Percentiles rank a stretch among this genome's conserved stretches.
Evolutionary conservation across 2,113 vertebrate genomes (phyloP).

Genomic region (Melanocharis versteri): DNA sequence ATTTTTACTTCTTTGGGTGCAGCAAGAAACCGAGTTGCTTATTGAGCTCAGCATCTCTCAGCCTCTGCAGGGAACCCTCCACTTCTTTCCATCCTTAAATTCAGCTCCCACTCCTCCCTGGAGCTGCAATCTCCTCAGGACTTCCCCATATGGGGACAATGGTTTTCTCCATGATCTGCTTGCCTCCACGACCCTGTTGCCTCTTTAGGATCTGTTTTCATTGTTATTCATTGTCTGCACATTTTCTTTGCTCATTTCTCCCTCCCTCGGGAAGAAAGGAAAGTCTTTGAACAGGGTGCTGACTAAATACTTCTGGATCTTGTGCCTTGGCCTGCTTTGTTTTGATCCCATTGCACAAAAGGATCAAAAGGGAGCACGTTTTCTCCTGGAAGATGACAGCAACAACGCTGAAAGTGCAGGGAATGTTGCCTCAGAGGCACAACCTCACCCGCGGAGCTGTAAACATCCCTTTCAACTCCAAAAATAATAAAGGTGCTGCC

Average conservation of each 20-base stretch:
- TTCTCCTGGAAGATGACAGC: neutral
- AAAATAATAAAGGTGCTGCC: neutral
- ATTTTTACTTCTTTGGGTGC: neutral
- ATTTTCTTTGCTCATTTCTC: neutral
- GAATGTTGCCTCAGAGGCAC: neutral
- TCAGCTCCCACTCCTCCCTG: neutral
- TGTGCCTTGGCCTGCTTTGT: neutral
- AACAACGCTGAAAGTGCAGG: neutral
- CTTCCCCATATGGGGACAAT: rapidly evolving
- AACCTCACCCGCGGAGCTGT: neutral
- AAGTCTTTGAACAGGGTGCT: neutral
- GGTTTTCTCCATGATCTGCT: neutral
- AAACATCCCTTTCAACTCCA: conserved; percentile 36
- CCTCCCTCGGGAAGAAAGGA: neutral
- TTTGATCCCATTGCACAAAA: neutral
- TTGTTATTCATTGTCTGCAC: neutral
- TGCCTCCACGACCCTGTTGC: rapidly evolving
- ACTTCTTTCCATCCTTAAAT: neutral
- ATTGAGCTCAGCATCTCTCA: neutral
- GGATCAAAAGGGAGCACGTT: conserved; percentile 49
- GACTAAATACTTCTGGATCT: neutral
- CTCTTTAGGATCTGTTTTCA: neutral
- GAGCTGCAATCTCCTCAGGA: neutral
- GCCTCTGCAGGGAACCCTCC: neutral
- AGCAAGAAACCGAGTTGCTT: neutral